These are phyloP conservation scores for Bambusicola thoracicus DNA, from an alignment of 2,113 vertebrate species.

Conservation along the genomic window DNA sequence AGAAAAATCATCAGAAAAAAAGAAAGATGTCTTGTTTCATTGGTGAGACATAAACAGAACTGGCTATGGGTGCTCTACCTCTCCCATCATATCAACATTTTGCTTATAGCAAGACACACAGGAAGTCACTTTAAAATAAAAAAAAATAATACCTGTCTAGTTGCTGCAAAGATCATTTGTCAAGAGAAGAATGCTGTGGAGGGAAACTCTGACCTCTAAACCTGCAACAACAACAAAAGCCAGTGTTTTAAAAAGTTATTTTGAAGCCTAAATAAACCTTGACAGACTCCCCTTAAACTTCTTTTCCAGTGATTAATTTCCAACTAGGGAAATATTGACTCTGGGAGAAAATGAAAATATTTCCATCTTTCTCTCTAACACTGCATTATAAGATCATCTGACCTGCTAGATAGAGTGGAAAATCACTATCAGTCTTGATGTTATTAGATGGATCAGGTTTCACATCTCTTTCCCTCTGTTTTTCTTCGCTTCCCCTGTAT, in stretches of 20 bases:
- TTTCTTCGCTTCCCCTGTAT: conserved; percentile 31
- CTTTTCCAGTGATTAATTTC: conserved; percentile 64
- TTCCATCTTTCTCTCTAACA: conserved; percentile 45
- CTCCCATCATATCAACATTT: background rate
- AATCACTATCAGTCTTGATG: conserved; percentile 53
- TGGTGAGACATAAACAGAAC: background rate
- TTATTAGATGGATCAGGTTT: conserved; percentile 38
- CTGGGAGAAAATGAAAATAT: conserved; percentile 68
- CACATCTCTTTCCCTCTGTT: conserved; percentile 32
- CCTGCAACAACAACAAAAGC: conserved; percentile 63
- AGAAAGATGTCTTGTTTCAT: background rate
- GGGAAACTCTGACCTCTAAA: conserved; percentile 62
- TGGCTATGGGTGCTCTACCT: background rate
- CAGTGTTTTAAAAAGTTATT: conserved; percentile 56
- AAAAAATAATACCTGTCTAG: conserved; percentile 45
- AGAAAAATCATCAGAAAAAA: background rate
- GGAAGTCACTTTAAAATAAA: conserved; percentile 49
- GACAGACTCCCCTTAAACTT: conserved; percentile 62
- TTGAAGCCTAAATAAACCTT: conserved; percentile 71
- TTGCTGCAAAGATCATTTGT: conserved; percentile 55
- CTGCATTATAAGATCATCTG: conserved; percentile 51
- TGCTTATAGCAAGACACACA: conserved; percentile 57
- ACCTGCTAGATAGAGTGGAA: conserved; percentile 61
- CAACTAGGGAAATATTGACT: conserved; percentile 52
- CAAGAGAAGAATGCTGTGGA: conserved; percentile 63